A percentile compares a stretch with the other conserved stretches of the same genome.
Conservation (phyloP, 2,797 vertebrate species). For the Coreius guichenoti region DNA sequence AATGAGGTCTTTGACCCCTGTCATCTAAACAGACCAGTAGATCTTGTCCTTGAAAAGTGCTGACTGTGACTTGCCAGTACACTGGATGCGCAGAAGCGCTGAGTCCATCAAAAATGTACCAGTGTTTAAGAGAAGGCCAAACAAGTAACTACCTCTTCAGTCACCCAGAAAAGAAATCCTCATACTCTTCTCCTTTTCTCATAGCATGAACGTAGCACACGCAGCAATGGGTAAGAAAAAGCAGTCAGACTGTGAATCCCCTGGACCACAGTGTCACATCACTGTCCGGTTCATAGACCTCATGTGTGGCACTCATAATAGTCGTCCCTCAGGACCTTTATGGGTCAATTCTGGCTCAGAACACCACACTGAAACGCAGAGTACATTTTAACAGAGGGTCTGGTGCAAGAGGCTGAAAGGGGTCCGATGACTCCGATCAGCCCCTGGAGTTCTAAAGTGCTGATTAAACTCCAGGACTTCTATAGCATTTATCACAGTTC, state of each 20-base stretch:
- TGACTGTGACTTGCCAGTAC: conserved; percentile 68
- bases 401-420: conserved; percentile 37
- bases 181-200: conserved; percentile 26
- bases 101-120: conserved; percentile 68
- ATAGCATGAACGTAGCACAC: neutral
- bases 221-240: neutral
- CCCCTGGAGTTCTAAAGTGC: conserved; percentile 45
- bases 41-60: conserved; percentile 72
- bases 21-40: conserved; percentile 61
- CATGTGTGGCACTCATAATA: conserved; percentile 48
- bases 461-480: conserved; percentile 41
- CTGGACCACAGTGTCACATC: conserved; percentile 14
- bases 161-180: conserved; percentile 57
- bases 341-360: conserved; percentile 26
- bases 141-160: conserved; percentile 49
- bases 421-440: conserved; percentile 47
- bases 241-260: conserved; percentile 9
- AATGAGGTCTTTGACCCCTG: conserved; percentile 46
- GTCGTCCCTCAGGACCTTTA: conserved; percentile 44
- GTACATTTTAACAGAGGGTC: conserved; percentile 49
- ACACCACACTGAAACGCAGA: conserved; percentile 1
- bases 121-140: conserved; percentile 61
- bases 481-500: conserved; percentile 50
- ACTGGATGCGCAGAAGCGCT: conserved; percentile 62
- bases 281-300: conserved; percentile 22